Conservation (phyloP, 2,888 invertebrate species). For the Thera obeliscata region DNA sequence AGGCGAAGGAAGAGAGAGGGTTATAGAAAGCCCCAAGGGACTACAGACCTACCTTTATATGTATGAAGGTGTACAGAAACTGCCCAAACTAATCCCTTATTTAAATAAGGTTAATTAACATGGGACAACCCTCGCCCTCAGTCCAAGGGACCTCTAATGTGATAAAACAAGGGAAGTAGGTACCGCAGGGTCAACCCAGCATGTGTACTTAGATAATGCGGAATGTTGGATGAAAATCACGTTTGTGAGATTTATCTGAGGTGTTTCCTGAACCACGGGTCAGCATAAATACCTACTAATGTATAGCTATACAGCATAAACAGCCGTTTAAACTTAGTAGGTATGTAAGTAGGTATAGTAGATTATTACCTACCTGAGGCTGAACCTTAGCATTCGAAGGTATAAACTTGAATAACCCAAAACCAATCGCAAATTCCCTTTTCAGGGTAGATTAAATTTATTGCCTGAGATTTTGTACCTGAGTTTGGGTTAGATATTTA, state of each 20-base stretch:
- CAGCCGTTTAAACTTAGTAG: not conserved
- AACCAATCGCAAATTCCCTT: too few species aligned
- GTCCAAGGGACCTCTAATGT: conserved; percentile 38
- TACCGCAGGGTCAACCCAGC: conserved; percentile 24
- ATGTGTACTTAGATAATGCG: conserved; percentile 22
- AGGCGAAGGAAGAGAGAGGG: not conserved
- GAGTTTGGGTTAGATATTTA: too few species aligned
- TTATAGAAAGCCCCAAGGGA: not conserved
- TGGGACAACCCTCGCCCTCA: conserved; percentile 51
- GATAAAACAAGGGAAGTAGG: conserved; percentile 43
- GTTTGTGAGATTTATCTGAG: conserved; percentile 9
- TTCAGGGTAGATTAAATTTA: too few species aligned
- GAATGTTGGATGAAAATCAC: conserved; percentile 14
- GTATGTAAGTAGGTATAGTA: too few species aligned
- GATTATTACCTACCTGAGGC: too few species aligned
- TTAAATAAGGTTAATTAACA: conserved; percentile 60
- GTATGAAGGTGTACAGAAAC: conserved; percentile 3
- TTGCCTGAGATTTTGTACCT: too few species aligned
- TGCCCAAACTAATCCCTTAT: conserved; percentile 52
- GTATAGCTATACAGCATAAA: not conserved
- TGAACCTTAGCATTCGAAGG: too few species aligned
- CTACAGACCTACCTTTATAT: not conserved
- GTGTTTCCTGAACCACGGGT: not conserved
- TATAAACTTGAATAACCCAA: too few species aligned
- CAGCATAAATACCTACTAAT: too few species aligned